Evolutionary conservation across 2,888 invertebrate genomes (phyloP).

Genomic region (Cheilosia pagana): DNA sequence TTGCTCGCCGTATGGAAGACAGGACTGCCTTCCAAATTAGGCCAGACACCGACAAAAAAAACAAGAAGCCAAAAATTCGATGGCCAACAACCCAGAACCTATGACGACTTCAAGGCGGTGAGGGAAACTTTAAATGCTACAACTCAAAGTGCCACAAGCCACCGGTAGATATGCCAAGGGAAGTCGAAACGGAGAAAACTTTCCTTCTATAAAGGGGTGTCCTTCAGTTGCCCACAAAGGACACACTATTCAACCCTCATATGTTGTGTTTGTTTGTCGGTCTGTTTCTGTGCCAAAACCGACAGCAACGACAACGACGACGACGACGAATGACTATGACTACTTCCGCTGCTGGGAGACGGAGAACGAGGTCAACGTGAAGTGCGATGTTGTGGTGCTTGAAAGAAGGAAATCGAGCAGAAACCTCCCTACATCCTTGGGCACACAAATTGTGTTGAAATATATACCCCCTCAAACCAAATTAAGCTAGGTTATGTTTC

Average conservation of each 20-base stretch:
- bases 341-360: slow-evolving; percentile 55
- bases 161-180: not conserved
- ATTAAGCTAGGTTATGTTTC: not conserved
- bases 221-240: slow-evolving; percentile 61
- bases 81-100: slow-evolving; percentile 52
- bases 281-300: slow-evolving; percentile 61
- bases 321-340: slow-evolving; percentile 59
- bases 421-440: slow-evolving; percentile 52
- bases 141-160: slow-evolving; percentile 58
- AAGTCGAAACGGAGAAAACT: slow-evolving; percentile 26
- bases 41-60: slow-evolving; percentile 61
- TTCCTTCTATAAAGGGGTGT: slow-evolving; percentile 37
- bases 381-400: slow-evolving; percentile 34
- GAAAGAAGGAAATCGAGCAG: slow-evolving; percentile 54
- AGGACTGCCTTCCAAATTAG: slow-evolving; percentile 54
- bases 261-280: slow-evolving; percentile 28
- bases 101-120: slow-evolving; percentile 25
- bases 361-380: slow-evolving; percentile 60
- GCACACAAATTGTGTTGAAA: slow-evolving; percentile 56
- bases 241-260: slow-evolving; percentile 27
- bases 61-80: slow-evolving; percentile 37
- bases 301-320: slow-evolving; percentile 25
- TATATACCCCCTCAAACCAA: slow-evolving; percentile 10
- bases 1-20: not conserved
- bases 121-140: slow-evolving; percentile 53